Evolutionary conservation across 2,797 vertebrate species (phyloP).

Genomic region (Balearica regulorum): DNA sequence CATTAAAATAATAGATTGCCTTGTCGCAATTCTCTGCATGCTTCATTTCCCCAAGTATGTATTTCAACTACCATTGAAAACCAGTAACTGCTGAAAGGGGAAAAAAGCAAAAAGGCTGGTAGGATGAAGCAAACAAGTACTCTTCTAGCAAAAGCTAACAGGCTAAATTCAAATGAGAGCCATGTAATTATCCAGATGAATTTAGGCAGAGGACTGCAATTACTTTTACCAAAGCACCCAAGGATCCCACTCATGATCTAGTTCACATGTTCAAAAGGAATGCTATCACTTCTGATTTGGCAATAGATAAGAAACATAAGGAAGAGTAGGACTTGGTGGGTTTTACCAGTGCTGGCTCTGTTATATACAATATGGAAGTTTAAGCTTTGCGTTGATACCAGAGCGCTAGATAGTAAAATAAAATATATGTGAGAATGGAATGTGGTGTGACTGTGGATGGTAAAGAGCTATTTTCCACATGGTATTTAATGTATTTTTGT

Average conservation of each 20-base stretch:
- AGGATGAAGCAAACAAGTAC: not conserved
- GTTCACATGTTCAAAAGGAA: not conserved
- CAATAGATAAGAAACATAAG: not conserved
- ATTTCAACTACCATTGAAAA: not conserved
- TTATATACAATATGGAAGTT: not conserved
- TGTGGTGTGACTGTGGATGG: fast-evolving
- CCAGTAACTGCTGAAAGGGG: not conserved
- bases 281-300: not conserved
- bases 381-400: not conserved
- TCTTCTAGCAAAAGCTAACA: not conserved
- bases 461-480: not conserved
- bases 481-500: not conserved
- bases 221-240: not conserved
- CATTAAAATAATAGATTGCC: not conserved
- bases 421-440: not conserved
- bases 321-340: not conserved
- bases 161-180: not conserved
- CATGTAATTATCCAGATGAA: not conserved
- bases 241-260: not conserved
- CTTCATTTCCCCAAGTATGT: not conserved
- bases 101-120: not conserved
- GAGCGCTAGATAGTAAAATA: not conserved
- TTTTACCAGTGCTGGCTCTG: not conserved
- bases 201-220: not conserved
- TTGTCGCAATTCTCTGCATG: not conserved